Evolutionary conservation across 2,888 invertebrate species (phyloP).

Genomic region (Parthenolecanium corni): DNA sequence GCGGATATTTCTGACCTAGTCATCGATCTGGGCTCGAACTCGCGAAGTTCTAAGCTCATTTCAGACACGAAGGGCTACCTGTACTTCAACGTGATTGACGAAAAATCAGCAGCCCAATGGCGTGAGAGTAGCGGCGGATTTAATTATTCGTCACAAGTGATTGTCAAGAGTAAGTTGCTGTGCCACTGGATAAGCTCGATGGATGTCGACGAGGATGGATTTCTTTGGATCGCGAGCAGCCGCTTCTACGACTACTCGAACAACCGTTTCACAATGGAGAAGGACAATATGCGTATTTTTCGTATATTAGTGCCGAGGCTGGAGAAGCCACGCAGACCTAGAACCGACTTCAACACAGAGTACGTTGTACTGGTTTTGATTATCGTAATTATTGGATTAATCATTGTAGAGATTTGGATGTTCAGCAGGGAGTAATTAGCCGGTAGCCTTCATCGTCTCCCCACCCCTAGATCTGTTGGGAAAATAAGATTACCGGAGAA

Average conservation of each 20-base stretch:
- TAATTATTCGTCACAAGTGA: conserved; percentile 4
- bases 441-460: too few relatives aligned
- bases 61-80: conserved; percentile 16
- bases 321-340: conserved; percentile 5
- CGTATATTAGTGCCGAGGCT: not conserved
- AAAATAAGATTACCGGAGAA: too few relatives aligned
- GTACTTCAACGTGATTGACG: conserved; percentile 10
- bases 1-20: not conserved
- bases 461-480: too few relatives aligned
- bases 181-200: conserved; percentile 17
- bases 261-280: not conserved
- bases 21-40: conserved; percentile 11
- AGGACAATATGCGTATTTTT: conserved; percentile 17
- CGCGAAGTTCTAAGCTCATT: not conserved
- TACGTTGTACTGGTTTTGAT: conserved; percentile 15
- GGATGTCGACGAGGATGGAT: conserved; percentile 14
- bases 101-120: conserved; percentile 18
- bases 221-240: conserved; percentile 10
- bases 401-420: conserved; percentile 14
- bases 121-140: conserved; percentile 11
- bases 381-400: conserved; percentile 17
- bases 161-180: conserved; percentile 8
- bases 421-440: conserved; percentile 14
- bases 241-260: conserved; percentile 8
- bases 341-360: conserved; percentile 10